phyloP scores from a whole-genome alignment of 2,113 vertebrate genomes.

The Terrapene triunguis region DNA sequence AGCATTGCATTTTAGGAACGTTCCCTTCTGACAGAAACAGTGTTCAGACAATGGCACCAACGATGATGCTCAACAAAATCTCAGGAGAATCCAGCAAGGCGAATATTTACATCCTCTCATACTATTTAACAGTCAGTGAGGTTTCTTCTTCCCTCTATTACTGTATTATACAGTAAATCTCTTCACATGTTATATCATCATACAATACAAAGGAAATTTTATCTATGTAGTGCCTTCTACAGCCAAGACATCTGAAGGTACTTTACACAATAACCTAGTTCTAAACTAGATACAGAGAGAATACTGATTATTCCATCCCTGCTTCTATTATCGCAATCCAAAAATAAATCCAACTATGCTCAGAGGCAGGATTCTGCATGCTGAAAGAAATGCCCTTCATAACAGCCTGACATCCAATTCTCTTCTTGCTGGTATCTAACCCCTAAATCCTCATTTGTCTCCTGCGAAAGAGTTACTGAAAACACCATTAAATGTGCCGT shows the following conservation, averaged over 20 bases:
- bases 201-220: slow-evolving; percentile 49
- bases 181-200: slow-evolving; percentile 12
- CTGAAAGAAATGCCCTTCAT: not conserved
- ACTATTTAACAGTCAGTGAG: slow-evolving; percentile 59
- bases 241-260: slow-evolving; percentile 59
- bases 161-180: slow-evolving; percentile 67
- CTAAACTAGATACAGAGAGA: slow-evolving; percentile 55
- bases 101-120: slow-evolving; percentile 50
- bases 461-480: slow-evolving; percentile 49
- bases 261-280: slow-evolving; percentile 62
- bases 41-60: slow-evolving; percentile 18
- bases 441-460: slow-evolving; percentile 1
- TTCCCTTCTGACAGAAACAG: slow-evolving; percentile 32
- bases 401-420: not conserved
- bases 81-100: slow-evolving; percentile 35
- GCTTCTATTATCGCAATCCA: slow-evolving; percentile 58
- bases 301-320: slow-evolving; percentile 60
- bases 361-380: not conserved
- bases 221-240: slow-evolving; percentile 58
- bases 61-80: slow-evolving; percentile 21
- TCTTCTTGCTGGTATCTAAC: not conserved
- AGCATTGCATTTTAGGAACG: not conserved
- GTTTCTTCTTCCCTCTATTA: slow-evolving; percentile 53
- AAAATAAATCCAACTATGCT: slow-evolving; percentile 51
- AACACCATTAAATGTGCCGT: slow-evolving; percentile 41